A percentile compares a stretch with the other conserved stretches of the same genome.
Evolutionary conservation across 92 coral and sea anemone genomes (phyloP).

Genomic region (Chrysogorgia sp.): DNA sequence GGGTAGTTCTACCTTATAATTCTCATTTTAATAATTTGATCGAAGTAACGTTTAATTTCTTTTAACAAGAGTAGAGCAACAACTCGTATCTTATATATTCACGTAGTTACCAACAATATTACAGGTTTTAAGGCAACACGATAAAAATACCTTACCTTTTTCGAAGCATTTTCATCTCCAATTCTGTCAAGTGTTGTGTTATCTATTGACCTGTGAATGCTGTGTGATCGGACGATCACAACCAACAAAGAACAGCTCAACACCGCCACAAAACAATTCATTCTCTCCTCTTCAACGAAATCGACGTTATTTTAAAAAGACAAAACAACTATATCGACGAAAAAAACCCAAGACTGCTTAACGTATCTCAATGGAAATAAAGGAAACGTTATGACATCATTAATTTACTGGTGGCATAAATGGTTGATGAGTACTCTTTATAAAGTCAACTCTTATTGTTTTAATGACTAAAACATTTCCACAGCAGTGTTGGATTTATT

Average conservation of each 20-base stretch:
- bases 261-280: slow-evolving; percentile 24
- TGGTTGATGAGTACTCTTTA: slow-evolving; percentile 2
- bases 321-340: not conserved
- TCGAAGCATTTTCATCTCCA: slow-evolving; percentile 28
- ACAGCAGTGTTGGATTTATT: not conserved
- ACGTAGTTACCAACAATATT: not conserved
- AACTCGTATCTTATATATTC: not conserved
- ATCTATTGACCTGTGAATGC: not conserved
- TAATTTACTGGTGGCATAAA: slow-evolving; percentile 4
- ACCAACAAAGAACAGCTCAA: slow-evolving; percentile 1
- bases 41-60: too few species aligned
- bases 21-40: too few species aligned
- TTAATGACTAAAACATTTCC: too few species aligned
- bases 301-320: not conserved
- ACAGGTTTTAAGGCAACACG: too few species aligned
- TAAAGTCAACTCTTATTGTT: not conserved
- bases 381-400: slow-evolving; percentile 27
- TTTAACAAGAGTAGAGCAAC: not conserved
- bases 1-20: too few species aligned
- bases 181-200: not conserved
- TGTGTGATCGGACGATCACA: not conserved
- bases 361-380: not conserved
- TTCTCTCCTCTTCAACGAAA: not conserved
- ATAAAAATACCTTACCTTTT: slow-evolving; percentile 22
- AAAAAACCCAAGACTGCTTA: slow-evolving; percentile 7